Conservation (phyloP, 1,140 invertebrate species). For the Calosoma granatense region DNA sequence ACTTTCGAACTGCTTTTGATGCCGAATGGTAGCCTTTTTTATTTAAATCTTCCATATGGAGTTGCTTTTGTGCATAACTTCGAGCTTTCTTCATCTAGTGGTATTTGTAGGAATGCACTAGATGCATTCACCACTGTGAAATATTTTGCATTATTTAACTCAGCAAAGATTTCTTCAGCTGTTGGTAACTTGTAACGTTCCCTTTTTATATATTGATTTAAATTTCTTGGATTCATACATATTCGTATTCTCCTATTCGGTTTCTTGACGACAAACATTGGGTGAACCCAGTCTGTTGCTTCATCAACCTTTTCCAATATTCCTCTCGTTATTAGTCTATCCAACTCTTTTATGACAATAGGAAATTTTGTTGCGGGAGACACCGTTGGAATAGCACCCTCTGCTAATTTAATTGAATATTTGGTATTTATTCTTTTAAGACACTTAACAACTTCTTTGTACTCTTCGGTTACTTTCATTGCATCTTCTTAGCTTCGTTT, state of each 20-base stretch:
- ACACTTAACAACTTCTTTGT: not conserved
- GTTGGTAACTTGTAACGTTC: not conserved
- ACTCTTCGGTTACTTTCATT: too few relatives aligned
- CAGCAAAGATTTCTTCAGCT: not conserved
- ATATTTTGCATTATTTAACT: not conserved
- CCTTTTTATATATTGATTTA: not conserved
- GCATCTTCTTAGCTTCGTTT: too few relatives aligned
- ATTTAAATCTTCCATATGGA: not conserved
- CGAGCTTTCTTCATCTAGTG: not conserved
- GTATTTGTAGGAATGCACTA: not conserved
- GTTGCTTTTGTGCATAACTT: not conserved
- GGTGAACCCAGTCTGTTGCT: not conserved
- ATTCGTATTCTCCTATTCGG: not conserved
- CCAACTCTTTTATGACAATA: not conserved
- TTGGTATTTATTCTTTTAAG: not conserved
- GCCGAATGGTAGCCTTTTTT: not conserved
- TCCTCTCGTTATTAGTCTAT: not conserved
- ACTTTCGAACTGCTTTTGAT: not conserved
- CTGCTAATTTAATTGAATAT: not conserved
- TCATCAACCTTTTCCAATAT: not conserved
- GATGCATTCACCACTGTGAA: not conserved
- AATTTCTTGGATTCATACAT: not conserved
- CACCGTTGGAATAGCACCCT: not conserved
- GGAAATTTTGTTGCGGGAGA: not conserved
- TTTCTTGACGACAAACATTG: not conserved